phyloP scores from a whole-genome alignment of 2,888 invertebrate species.

The Cremastobaeus sp. region DNA sequence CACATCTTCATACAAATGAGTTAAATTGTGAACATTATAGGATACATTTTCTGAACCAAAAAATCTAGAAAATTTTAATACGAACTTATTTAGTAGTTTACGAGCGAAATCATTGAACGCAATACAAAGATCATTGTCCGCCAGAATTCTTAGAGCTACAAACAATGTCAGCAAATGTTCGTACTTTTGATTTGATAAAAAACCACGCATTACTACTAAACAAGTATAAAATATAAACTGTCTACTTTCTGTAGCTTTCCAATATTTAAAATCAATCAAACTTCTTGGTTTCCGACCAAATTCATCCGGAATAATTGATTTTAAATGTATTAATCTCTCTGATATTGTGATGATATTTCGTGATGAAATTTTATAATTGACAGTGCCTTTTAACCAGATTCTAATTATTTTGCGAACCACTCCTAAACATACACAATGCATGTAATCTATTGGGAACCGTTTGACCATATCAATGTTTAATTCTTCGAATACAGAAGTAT shows the following conservation, averaged over 20 bases:
- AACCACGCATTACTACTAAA: conserved; percentile 59
- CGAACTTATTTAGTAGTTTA: conserved; percentile 33
- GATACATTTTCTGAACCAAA: too few species aligned
- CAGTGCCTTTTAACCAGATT: neutral
- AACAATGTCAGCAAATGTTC: conserved; percentile 62
- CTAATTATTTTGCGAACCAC: conserved; percentile 3
- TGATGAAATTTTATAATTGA: neutral
- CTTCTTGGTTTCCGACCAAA: conserved; percentile 5
- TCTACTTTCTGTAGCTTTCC: conserved; percentile 64
- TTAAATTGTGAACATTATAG: conserved; percentile 65
- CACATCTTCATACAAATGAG: conserved; percentile 64
- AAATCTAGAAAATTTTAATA: too few species aligned
- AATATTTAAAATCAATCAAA: conserved; percentile 34
- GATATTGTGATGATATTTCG: neutral
- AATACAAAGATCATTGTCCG: conserved; percentile 12
- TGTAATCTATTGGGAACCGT: conserved; percentile 25
- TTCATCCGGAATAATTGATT: neutral
- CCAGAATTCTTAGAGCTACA: conserved; percentile 59
- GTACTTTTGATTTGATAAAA: conserved; percentile 52
- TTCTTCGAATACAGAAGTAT: conserved; percentile 10
- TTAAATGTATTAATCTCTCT: neutral
- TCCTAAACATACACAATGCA: conserved; percentile 17
- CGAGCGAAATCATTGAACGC: conserved; percentile 26
- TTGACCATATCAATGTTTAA: conserved; percentile 29
- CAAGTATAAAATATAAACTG: conserved; percentile 64